Evolutionary conservation across 2,113 vertebrate genomes (phyloP).

Genomic region (Megaceryle torquata): DNA sequence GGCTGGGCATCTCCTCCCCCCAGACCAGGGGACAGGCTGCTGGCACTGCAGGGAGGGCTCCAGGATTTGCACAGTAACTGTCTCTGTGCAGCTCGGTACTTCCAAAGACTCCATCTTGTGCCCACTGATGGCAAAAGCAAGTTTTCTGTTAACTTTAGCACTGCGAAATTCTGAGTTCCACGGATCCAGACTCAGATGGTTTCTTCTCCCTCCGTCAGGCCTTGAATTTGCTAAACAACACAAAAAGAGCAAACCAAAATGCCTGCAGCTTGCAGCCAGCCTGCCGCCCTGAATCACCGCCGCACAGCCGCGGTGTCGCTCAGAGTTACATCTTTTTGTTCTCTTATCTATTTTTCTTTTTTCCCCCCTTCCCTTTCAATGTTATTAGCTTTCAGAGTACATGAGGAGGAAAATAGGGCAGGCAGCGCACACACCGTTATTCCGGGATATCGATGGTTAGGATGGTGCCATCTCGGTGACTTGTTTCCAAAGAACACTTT

Average conservation of each 20-base stretch:
- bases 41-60: rapidly evolving
- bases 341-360: too few species aligned
- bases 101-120: neutral
- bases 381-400: neutral
- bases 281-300: neutral
- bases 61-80: rapidly evolving
- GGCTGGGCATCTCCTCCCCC: neutral
- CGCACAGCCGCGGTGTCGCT: rapidly evolving
- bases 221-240: neutral
- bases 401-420: neutral
- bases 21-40: neutral
- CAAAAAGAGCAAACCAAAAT: neutral
- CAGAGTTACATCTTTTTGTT: neutral
- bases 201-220: neutral
- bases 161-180: rapidly evolving
- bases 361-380: neutral
- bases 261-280: neutral
- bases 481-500: constrained; percentile 32
- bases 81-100: rapidly evolving
- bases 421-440: neutral
- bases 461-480: neutral
- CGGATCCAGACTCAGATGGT: rapidly evolving
- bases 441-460: neutral
- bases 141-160: neutral
- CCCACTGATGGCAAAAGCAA: neutral